Evolutionary conservation across 2,888 invertebrate species (phyloP), one percentile per base, ranked within the genome.

Genomic region (Leptopterna dolabrata): DNA sequence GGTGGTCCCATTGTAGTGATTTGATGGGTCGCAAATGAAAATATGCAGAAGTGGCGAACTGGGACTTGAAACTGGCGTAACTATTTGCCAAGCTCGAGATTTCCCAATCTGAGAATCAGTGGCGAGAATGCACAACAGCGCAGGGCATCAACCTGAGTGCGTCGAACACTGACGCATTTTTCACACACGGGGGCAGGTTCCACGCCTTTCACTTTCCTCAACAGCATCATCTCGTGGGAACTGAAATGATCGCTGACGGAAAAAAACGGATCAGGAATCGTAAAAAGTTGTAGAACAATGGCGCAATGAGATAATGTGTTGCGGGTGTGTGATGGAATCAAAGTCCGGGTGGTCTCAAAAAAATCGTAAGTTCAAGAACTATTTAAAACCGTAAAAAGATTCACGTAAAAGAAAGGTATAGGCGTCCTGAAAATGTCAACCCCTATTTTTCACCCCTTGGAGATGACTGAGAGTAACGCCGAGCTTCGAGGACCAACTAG

Each of bases 201-300:
- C 45, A 45, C 78, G 78, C 78, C 78, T 78, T 78, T 78, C 78
- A 43, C 78, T 78, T 78, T 78, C 43, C 11, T 71, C 63, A 36
- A 11, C 73, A 9, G 29, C 73, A 73, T 36, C 73, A 73, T 73
- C 73, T n/a, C 73, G 73, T 73, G 73, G 36, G 73, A 73, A 73
- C 7, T 27, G 19, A 73, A 73, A 41, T 73, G 2, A 73, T 73
- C 36, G 11, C 73, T 27, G 63, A 63, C 27, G 63, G 63, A 63
- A 71, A 71, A 55, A 55, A 71, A 41, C 3, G 41, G 11, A 73
- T 73, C 30, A 73, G 30, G 73, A 73, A 73, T 73, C 73, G 73
- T 24, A 45, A 45, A 19, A 24, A 19, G 78, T 45, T 45, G 78
- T 78, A 45, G 43, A 78, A 78, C 78, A 45, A 78, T 78, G 27